Evolutionary conservation across 2,888 invertebrate genomes (phyloP).

Genomic region (Cylindroiulus punctatus): DNA sequence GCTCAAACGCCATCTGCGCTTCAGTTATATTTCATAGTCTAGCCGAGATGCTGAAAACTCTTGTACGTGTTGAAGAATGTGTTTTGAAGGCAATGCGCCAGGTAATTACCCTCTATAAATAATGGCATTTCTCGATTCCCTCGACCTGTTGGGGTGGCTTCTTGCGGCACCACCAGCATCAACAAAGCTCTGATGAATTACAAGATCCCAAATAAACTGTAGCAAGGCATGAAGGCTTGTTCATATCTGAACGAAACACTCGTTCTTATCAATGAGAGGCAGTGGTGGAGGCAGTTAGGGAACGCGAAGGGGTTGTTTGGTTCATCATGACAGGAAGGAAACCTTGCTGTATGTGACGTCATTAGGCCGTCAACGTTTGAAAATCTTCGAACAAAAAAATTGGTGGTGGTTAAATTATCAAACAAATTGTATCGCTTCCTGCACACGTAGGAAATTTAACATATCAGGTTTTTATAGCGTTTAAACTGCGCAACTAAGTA

Average conservation of each 20-base stretch:
- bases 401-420: constrained; percentile 31
- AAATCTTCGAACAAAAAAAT: constrained; percentile 13
- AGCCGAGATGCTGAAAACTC: constrained; percentile 20
- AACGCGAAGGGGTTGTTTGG: not conserved
- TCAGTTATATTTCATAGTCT: constrained; percentile 11
- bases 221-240: constrained; percentile 33
- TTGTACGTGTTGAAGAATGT: constrained; percentile 27
- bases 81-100: constrained; percentile 39
- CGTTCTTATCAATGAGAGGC: constrained; percentile 42
- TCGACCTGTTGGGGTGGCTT: constrained; percentile 43
- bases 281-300: constrained; percentile 22
- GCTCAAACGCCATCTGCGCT: not conserved
- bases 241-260: constrained; percentile 44
- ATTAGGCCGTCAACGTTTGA: not conserved
- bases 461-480: not conserved
- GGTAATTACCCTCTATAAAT: constrained; percentile 45
- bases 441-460: constrained; percentile 13
- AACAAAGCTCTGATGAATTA: constrained; percentile 47
- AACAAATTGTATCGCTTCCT: constrained; percentile 23
- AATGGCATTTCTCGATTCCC: constrained; percentile 43
- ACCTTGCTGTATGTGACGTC: not conserved
- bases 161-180: constrained; percentile 19
- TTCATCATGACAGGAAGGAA: not conserved
- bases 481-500: not conserved
- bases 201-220: constrained; percentile 29